Base-by-base conservation (phyloP, 1,140 invertebrate species). In the Hyles euphorbiae region DNA sequence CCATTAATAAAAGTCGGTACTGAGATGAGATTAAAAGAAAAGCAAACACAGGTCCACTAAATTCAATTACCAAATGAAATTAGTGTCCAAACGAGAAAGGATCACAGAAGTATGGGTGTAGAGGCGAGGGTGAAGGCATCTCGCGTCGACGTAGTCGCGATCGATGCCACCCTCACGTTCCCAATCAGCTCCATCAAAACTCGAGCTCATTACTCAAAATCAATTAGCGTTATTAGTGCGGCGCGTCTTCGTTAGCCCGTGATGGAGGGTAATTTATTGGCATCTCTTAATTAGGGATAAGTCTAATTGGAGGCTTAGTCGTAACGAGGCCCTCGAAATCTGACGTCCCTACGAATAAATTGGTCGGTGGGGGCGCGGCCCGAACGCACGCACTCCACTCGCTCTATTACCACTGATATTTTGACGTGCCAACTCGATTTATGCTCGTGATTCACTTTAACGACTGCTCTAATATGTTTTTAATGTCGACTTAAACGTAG, bases 251-350 rank as follows among this genome's bases (percentile, higher is more conserved):
- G 83, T 88, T 87, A 88, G 83, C 74, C 83, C 83, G 85, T 88
- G 88, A 89, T 89, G 86, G 89, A 89, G 88, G 86, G 88, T 89
- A 90, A 90, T 90, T 90, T 90, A 90, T 90, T 87, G 88, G 89
- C 89, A 89, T 90, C 89, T 90, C 89, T 90, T 90, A 90, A 90
- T 90, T 90, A 90, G 89, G 89, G 87, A 89, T 89, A 89, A 89
- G 88, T 90, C 89, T 90, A 90, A 90, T 90, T 90, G 89, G 87
- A 85, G 87, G 89, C 89, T 90, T 89, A 89, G 86, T 86, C 79
- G 83, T 88, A 89, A 89, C 84, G 87, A 89, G 86, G 76, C 84
- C 79, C 86, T 88, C 81, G 80, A 87, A 87, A 88, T 88, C 82
- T 88, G 85, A 88, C 85, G 83, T 86, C 78, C 82, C 81, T 80